A percentile compares a stretch with the other conserved stretches of the same genome.
These are phyloP conservation scores for Calliscelio sp. DNA, from an alignment of 2,888 invertebrate genomes.

Conservation along the genomic window DNA sequence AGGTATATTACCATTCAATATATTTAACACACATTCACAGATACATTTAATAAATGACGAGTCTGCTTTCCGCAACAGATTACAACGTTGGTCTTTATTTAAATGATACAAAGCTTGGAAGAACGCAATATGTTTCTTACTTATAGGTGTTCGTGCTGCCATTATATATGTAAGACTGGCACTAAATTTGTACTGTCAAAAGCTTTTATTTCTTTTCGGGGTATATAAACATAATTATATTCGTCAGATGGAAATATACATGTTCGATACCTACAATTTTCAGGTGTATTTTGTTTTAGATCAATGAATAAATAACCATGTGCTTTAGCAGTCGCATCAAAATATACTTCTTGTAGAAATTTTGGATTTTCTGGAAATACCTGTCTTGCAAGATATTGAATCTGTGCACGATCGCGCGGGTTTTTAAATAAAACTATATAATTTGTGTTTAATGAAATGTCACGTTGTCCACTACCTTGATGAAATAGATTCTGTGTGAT, in stretches of 20 bases:
- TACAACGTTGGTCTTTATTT: no score
- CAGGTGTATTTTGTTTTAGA: conserved; percentile 30
- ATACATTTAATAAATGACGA: not conserved
- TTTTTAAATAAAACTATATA: conserved; percentile 9
- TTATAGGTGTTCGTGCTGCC: not conserved
- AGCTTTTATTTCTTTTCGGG: conserved; percentile 4
- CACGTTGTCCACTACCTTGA: not conserved
- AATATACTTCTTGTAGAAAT: conserved; percentile 8
- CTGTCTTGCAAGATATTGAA: not conserved
- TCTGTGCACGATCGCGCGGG: no score
- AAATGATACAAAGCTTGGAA: conserved; percentile 15
- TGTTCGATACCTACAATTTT: conserved; percentile 28
- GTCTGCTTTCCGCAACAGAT: no score
- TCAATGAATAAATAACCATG: conserved; percentile 36
- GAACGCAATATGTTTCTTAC: not conserved
- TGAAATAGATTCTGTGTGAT: not conserved
- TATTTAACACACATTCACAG: conserved; percentile 35
- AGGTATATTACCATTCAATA: conserved; percentile 19
- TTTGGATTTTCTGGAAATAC: not conserved
- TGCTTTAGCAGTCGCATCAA: conserved; percentile 38
- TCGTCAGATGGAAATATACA: conserved; percentile 23
- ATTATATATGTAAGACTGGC: conserved; percentile 6
- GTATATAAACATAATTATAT: conserved; percentile 18
- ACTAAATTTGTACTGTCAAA: not conserved
- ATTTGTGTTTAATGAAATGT: not conserved